A percentile compares a stretch with the other conserved stretches of the same genome.
These are phyloP conservation scores for Onthophagus sagittarius DNA, from an alignment of 2,888 invertebrate genomes.

Conservation along the genomic window DNA sequence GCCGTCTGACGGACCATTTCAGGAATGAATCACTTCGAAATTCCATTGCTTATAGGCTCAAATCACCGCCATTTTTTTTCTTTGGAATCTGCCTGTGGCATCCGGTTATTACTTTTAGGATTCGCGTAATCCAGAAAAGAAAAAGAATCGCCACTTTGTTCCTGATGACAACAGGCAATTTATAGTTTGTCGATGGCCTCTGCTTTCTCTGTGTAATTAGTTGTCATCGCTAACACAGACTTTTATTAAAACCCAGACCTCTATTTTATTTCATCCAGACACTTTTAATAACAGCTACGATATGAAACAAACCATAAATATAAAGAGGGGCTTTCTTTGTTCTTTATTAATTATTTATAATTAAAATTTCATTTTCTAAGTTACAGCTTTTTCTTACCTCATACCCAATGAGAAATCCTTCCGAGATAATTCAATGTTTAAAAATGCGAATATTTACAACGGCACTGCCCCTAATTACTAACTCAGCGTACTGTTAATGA, in stretches of 20 bases:
- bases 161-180: neutral
- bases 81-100: neutral
- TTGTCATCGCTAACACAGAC: neutral
- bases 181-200: neutral
- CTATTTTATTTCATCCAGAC: neutral
- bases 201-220: neutral
- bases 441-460: neutral
- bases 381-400: neutral
- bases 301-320: neutral
- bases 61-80: neutral
- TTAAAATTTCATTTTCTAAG: too few species aligned
- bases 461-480: neutral
- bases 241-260: neutral
- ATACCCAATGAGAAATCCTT: neutral
- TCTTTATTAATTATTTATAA: too few species aligned
- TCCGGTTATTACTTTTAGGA: neutral
- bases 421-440: neutral
- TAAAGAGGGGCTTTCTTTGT: too few species aligned
- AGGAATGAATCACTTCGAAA: constrained; percentile 5
- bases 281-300: neutral
- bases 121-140: neutral
- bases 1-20: neutral
- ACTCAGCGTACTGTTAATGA: neutral
- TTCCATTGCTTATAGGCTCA: neutral
- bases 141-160: neutral